A percentile compares a stretch with the other conserved stretches of the same genome.
These are phyloP conservation scores for Dinomys branickii DNA, from an alignment of 2,113 vertebrate species.

Conservation along the genomic window DNA sequence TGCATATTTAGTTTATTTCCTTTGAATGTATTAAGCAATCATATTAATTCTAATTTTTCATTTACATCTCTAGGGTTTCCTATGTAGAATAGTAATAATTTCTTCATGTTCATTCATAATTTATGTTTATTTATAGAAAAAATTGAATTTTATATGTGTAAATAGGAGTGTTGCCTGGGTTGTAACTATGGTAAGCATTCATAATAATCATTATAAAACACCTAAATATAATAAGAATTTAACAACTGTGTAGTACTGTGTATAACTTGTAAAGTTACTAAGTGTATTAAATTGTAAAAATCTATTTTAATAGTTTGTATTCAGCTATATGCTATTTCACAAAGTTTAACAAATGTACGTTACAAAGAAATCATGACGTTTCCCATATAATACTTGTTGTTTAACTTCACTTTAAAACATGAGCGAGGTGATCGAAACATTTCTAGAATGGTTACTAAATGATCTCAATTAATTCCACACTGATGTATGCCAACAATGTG, in stretches of 20 bases:
- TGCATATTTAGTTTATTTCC: neutral
- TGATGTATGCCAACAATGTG: neutral
- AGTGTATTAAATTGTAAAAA: neutral
- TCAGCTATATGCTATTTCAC: neutral
- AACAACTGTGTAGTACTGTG: neutral
- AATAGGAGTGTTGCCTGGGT: neutral
- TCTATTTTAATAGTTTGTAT: neutral
- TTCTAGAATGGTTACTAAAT: conserved; percentile 33
- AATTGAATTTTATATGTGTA: neutral
- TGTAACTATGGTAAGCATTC: neutral
- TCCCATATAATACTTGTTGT: conserved; percentile 34
- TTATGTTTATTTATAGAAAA: neutral
- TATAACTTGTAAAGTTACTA: neutral
- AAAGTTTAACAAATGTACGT: neutral
- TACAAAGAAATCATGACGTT: neutral
- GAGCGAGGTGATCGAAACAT: neutral
- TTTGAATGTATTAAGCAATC: neutral
- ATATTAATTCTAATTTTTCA: neutral
- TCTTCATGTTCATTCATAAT: neutral
- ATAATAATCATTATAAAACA: conserved; percentile 15
- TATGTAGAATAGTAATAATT: neutral
- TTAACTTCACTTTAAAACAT: conserved; percentile 48
- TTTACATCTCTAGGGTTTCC: neutral
- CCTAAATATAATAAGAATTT: neutral
- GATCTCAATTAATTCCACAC: neutral